Conservation (phyloP, 2,113 vertebrate species). For the Phalacrocorax pelagicus region DNA sequence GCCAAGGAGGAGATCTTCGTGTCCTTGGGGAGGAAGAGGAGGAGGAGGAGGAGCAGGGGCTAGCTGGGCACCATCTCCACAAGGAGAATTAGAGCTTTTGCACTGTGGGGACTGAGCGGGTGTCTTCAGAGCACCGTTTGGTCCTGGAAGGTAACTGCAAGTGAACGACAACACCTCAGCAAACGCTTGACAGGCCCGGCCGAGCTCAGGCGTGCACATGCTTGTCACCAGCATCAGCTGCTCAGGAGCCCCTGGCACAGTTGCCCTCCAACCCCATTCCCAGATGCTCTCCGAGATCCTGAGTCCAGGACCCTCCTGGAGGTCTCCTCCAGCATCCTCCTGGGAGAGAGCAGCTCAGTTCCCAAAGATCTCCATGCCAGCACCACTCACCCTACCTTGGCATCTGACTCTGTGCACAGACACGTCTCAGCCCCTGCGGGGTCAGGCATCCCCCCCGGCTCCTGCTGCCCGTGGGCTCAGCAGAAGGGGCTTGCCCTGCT, state of each 20-base stretch:
- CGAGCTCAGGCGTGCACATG: constrained; percentile 44
- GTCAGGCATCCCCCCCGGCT: neutral
- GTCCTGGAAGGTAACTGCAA: constrained; percentile 62
- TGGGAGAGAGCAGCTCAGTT: neutral
- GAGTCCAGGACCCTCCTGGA: neutral
- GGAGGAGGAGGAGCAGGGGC: constrained; percentile 25
- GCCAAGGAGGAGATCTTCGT: constrained; percentile 47
- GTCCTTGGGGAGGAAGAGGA: constrained; percentile 51
- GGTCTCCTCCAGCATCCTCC: neutral
- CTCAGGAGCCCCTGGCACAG: constrained; percentile 39
- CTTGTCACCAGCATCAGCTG: constrained; percentile 45
- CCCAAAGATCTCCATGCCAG: constrained; percentile 3
- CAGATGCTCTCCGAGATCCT: neutral
- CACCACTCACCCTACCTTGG: constrained; percentile 36
- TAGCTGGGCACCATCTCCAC: constrained; percentile 64
- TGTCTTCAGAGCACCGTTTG: constrained; percentile 52
- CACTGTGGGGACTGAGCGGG: constrained; percentile 43
- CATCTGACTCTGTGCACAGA: neutral
- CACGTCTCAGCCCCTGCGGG: neutral
- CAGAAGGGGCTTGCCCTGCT: neutral
- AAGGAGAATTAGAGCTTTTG: constrained; percentile 61
- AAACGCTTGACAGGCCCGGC: constrained; percentile 11
- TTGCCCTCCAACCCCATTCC: neutral
- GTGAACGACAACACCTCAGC: constrained; percentile 58
- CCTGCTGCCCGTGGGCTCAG: neutral